These are phyloP conservation scores for Alca torda DNA, from an alignment of 2,797 vertebrate species.

Conservation along the genomic window DNA sequence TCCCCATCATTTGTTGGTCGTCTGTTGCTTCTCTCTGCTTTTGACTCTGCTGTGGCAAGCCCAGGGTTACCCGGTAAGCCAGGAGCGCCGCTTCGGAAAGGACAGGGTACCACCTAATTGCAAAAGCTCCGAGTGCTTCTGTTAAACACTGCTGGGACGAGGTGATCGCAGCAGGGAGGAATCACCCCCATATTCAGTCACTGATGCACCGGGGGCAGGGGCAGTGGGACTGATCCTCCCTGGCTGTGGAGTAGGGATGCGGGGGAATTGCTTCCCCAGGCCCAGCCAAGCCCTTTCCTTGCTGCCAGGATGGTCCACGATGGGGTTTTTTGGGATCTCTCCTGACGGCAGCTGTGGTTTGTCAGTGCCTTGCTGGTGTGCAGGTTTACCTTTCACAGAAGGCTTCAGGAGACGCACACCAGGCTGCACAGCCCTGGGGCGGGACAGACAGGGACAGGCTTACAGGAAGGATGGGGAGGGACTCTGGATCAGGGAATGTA, in stretches of 20 bases:
- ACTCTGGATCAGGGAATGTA: too few species aligned
- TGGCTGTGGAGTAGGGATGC: neutral
- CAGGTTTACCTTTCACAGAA: neutral
- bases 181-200: neutral
- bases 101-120: neutral
- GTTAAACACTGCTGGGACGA: fast-evolving
- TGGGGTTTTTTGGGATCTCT: neutral
- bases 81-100: neutral
- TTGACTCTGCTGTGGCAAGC: neutral
- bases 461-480: too few species aligned
- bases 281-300: neutral
- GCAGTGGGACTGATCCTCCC: neutral
- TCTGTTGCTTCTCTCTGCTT: neutral
- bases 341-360: neutral
- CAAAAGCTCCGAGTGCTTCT: neutral
- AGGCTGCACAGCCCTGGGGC: neutral
- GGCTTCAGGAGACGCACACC: neutral
- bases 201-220: neutral
- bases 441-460: neutral
- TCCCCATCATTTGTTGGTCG: neutral
- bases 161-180: neutral
- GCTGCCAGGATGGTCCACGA: neutral
- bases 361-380: neutral
- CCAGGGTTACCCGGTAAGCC: neutral
- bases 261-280: neutral